These are phyloP conservation scores for Ptilorrhoa leucosticta DNA, from an alignment of 2,113 vertebrate genomes.

Conservation along the genomic window DNA sequence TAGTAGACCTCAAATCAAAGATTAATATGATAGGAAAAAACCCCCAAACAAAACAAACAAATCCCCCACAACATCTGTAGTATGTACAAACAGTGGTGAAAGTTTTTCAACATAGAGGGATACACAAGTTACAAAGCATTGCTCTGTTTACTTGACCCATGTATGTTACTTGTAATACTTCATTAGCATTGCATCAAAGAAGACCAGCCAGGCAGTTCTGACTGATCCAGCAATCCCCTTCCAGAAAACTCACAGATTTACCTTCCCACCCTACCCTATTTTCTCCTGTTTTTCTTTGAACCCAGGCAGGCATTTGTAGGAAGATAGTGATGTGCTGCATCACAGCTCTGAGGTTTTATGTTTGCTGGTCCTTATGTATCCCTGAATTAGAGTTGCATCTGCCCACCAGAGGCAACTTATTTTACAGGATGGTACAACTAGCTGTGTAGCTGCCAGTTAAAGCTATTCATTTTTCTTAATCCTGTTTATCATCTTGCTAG, in stretches of 20 bases:
- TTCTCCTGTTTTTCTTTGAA: background rate
- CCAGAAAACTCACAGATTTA: background rate
- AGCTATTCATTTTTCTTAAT: background rate
- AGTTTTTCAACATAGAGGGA: background rate
- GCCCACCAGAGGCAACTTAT: background rate
- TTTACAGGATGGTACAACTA: background rate
- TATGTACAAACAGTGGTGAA: background rate
- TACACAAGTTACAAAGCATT: background rate
- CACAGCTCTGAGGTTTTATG: background rate
- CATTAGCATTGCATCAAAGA: background rate
- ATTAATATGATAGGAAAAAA: background rate
- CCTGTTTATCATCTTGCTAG: background rate
- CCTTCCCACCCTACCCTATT: background rate
- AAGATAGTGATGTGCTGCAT: background rate
- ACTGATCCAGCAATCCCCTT: background rate
- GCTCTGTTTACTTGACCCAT: background rate
- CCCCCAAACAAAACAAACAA: rapidly evolving
- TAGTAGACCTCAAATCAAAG: background rate
- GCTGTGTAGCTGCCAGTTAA: background rate
- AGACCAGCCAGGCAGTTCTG: background rate
- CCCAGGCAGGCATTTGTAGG: background rate
- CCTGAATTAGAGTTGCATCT: background rate
- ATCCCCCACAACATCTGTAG: background rate
- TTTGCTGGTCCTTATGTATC: background rate
- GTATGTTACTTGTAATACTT: background rate